phyloP scores from a whole-genome alignment of 2,888 invertebrate species.

The Eupeodes luniger region DNA sequence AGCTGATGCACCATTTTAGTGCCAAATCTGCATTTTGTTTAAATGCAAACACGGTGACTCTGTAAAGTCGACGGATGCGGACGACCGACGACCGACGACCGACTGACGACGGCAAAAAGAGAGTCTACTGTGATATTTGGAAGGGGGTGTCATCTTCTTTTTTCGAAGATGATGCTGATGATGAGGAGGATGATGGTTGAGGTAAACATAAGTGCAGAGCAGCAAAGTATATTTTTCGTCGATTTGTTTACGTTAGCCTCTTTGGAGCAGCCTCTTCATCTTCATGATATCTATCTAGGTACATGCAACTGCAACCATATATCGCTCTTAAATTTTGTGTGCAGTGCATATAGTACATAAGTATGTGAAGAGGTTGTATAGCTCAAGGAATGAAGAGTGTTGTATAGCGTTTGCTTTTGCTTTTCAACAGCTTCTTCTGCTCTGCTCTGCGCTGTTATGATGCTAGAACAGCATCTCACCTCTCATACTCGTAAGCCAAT shows the following conservation, averaged over 20 bases:
- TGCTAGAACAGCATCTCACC: conserved; percentile 47
- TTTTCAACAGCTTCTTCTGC: neutral
- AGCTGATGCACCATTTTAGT: conserved; percentile 29
- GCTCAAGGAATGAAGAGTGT: conserved; percentile 50
- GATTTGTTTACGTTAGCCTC: conserved; percentile 74
- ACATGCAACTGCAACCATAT: no score
- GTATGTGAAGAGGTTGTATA: neutral
- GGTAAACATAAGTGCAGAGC: conserved; percentile 70
- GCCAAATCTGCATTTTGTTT: conserved; percentile 73
- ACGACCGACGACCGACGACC: no score
- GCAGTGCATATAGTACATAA: neutral
- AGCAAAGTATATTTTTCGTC: conserved; percentile 66
- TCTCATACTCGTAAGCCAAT: conserved; percentile 34
- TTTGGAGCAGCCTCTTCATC: conserved; percentile 50
- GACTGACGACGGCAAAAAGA: neutral
- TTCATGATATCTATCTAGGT: neutral
- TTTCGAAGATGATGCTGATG: neutral
- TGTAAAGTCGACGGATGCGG: neutral
- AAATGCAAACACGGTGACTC: conserved; percentile 69
- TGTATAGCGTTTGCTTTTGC: neutral
- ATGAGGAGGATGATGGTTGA: conserved; percentile 16
- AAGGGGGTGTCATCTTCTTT: conserved; percentile 38
- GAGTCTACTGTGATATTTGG: neutral
- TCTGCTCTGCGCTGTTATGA: conserved; percentile 17
- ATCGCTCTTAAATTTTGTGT: no score